Evolutionary conservation across 2,797 vertebrate genomes (phyloP).

Genomic region (Choloepus didactylus): DNA sequence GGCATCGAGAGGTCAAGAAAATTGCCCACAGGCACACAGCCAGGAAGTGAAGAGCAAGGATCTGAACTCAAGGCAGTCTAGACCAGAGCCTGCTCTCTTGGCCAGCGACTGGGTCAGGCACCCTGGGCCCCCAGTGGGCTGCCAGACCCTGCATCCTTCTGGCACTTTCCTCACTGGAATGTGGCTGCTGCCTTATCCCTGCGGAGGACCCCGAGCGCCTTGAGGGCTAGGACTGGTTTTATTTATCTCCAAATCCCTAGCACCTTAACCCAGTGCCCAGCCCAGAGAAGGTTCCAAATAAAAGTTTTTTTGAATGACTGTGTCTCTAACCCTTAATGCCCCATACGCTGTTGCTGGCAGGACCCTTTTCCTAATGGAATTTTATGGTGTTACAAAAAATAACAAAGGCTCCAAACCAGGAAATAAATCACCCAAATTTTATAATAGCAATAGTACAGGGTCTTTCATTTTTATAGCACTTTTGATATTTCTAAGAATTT

Average conservation of each 20-base stretch:
- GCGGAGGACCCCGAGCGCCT: neutral
- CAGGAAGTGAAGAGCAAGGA: neutral
- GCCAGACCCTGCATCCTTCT: neutral
- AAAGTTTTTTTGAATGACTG: slow-evolving; percentile 11
- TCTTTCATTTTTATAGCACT: slow-evolving; percentile 25
- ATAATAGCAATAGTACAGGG: slow-evolving; percentile 18
- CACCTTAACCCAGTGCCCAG: neutral
- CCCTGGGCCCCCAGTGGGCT: fast-evolving
- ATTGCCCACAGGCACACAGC: neutral
- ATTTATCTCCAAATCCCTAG: slow-evolving; percentile 13
- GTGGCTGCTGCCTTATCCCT: neutral
- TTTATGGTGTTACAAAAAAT: neutral
- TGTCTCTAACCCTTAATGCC: neutral
- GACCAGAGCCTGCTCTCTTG: neutral
- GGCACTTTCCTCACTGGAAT: neutral
- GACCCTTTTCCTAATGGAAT: neutral
- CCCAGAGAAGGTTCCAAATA: slow-evolving; percentile 1
- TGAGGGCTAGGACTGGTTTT: neutral
- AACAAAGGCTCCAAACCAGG: slow-evolving; percentile 34
- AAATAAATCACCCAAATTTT: slow-evolving; percentile 59
- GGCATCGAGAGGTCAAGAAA: slow-evolving; percentile 28
- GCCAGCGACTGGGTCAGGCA: neutral
- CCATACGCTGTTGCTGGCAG: neutral
- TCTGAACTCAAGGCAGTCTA: neutral
- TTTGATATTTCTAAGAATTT: slow-evolving; percentile 45